Conservation (phyloP, 2,888 invertebrate genomes). For the Pomacea canaliculata region DNA sequence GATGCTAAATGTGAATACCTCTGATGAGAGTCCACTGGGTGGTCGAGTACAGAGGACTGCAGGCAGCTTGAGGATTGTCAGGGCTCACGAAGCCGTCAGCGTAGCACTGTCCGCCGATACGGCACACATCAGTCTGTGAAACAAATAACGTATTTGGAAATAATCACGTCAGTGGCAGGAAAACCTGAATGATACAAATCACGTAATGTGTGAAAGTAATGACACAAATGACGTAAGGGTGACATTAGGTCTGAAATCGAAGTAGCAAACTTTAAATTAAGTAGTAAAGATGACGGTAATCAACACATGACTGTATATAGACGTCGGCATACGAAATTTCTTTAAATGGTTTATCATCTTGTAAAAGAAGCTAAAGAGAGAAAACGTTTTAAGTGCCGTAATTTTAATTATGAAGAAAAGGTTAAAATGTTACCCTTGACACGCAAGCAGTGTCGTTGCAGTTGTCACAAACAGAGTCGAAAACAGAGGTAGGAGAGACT, state of each 20-base stretch:
- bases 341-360: no score
- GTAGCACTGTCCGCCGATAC: constrained; percentile 47
- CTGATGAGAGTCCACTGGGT: constrained; percentile 40
- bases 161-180: no score
- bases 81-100: constrained; percentile 40
- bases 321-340: no score
- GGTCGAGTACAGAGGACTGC: constrained; percentile 32
- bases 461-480: constrained; percentile 41
- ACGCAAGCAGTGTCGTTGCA: constrained; percentile 29
- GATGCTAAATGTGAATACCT: constrained; percentile 26
- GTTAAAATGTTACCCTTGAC: constrained; percentile 25
- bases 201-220: no score
- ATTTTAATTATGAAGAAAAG: no score
- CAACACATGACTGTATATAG: no score
- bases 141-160: background rate
- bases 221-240: no score
- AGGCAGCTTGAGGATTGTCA: constrained; percentile 32
- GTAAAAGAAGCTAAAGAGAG: no score
- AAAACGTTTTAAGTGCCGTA: no score
- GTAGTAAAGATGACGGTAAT: background rate
- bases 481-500: constrained; percentile 24
- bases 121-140: constrained; percentile 51
- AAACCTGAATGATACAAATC: no score
- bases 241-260: background rate
- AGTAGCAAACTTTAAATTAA: background rate